A percentile compares a stretch with the other conserved stretches of the same genome.
Evolutionary conservation across 2,797 vertebrate species (phyloP).

Genomic region (Ctenosaura bakeri): DNA sequence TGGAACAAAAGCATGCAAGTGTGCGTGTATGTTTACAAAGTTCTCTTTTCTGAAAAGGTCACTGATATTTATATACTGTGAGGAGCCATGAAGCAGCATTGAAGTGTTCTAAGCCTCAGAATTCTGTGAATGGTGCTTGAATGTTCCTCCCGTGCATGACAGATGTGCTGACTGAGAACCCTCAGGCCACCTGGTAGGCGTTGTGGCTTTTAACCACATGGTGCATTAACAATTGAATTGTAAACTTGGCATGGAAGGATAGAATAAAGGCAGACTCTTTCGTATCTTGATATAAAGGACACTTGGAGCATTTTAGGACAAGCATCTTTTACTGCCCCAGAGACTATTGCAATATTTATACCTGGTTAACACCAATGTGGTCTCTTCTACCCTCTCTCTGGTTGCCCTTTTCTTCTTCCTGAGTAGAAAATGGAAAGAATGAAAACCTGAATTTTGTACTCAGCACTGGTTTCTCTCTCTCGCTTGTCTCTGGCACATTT

Average conservation of each 20-base stretch:
- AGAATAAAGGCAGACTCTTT: conserved; percentile 59
- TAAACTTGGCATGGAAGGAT: conserved; percentile 61
- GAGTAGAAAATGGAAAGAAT: conserved; percentile 45
- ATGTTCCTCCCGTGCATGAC: conserved; percentile 67
- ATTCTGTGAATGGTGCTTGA: conserved; percentile 63
- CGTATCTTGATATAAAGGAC: conserved; percentile 57
- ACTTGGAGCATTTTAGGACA: conserved; percentile 52
- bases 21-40: conserved; percentile 13
- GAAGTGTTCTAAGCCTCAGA: conserved; percentile 60
- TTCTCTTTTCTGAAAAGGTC: conserved; percentile 52
- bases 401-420: neutral
- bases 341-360: conserved; percentile 60
- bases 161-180: conserved; percentile 72
- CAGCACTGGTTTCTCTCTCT: conserved; percentile 17
- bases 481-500: conserved; percentile 35
- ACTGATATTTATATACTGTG: conserved; percentile 60
- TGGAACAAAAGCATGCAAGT: conserved; percentile 25
- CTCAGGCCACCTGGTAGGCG: conserved; percentile 69
- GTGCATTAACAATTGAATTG: conserved; percentile 63
- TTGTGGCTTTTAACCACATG: conserved; percentile 61
- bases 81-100: conserved; percentile 48
- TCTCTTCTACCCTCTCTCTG: conserved; percentile 33
- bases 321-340: conserved; percentile 49
- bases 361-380: conserved; percentile 44
- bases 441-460: conserved; percentile 42